Base-by-base conservation (phyloP, 2,888 invertebrate genomes). In the Tortrix viridana region DNA sequence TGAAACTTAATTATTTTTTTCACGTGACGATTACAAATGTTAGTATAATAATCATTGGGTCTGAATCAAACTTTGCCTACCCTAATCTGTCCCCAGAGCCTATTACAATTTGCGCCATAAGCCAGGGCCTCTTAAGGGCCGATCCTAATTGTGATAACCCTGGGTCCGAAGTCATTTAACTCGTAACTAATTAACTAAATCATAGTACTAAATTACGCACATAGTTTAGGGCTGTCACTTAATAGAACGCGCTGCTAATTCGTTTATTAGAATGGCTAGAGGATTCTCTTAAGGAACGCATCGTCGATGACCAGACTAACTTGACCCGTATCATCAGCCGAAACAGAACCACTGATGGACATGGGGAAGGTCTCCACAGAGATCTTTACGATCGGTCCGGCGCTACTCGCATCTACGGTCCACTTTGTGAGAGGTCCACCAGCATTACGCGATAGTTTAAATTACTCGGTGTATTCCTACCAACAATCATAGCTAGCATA, bases 131-230 rank as follows among this genome's bases (percentile, higher is more conserved):
- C 37, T 56, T 41, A 50, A 52, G 16, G 14, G 19, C 23, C 6
- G 57, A 57, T 57, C 57, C 62, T 57, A 62, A 57, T 62, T 57
- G 44, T 37, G 47, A 57, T 52, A 57, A 52, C 50, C 46, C 37
- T 23, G 50, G 38, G 20, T 41, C 14, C 14, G 37, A 43, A 55
- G 20, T 43, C 38, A 47, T 55, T 55, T 49, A 54, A 48, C 48
- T 55, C 7, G 32, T 32, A 47, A 16, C 26, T 48, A 53, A 54
- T 61, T 23, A 23, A 58, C 41, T 41, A n/a, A 41, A 18, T 14
- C 19, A 14, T 37, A 26, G 19, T 14, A 37, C 14, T 14, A 19
- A 18, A 12, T 32, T 49, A 49, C 1, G 38, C 20, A 9, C 3
- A 19, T 22, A 19, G 20, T 38, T 20, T n/a, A 22, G 16, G 19